A percentile compares a stretch with the other conserved stretches of the same genome.
These are phyloP conservation scores for Gyrodactylus bullatarudis DNA, from an alignment of 1,140 invertebrate genomes.

Conservation along the genomic window DNA sequence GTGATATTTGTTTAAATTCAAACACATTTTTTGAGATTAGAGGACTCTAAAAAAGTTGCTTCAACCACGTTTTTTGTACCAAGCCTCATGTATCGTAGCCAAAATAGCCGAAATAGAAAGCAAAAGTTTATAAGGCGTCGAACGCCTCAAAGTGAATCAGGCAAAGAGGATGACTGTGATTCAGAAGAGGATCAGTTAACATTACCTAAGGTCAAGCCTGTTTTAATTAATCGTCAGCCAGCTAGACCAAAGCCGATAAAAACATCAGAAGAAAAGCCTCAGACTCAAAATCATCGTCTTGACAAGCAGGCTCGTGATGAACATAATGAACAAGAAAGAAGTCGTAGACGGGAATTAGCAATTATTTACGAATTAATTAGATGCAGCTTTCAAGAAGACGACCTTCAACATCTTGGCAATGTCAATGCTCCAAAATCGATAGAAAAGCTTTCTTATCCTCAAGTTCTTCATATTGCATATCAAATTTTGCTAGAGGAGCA, in stretches of 20 bases:
- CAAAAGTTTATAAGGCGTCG: not conserved
- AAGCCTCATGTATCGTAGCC: too few species aligned
- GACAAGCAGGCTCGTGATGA: not conserved
- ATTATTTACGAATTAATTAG: not conserved
- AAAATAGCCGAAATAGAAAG: not conserved
- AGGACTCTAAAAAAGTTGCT: too few species aligned
- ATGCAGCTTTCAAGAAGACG: not conserved
- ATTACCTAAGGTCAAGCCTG: not conserved
- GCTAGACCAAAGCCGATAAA: not conserved
- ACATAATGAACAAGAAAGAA: not conserved
- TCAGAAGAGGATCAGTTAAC: not conserved
- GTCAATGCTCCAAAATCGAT: not conserved
- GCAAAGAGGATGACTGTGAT: not conserved
- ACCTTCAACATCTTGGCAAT: not conserved
- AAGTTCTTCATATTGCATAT: not conserved
- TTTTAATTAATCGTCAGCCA: not conserved
- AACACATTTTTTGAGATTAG: too few species aligned
- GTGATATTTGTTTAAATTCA: too few species aligned
- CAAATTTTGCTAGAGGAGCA: not conserved
- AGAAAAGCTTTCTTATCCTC: not conserved
- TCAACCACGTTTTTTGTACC: too few species aligned
- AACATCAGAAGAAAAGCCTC: not conserved
- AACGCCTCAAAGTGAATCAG: not conserved
- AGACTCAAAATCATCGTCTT: not conserved
- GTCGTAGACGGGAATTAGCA: not conserved